Base-by-base conservation (phyloP, 1,140 invertebrate genomes). In the Lamellibrachia luymesi region DNA sequence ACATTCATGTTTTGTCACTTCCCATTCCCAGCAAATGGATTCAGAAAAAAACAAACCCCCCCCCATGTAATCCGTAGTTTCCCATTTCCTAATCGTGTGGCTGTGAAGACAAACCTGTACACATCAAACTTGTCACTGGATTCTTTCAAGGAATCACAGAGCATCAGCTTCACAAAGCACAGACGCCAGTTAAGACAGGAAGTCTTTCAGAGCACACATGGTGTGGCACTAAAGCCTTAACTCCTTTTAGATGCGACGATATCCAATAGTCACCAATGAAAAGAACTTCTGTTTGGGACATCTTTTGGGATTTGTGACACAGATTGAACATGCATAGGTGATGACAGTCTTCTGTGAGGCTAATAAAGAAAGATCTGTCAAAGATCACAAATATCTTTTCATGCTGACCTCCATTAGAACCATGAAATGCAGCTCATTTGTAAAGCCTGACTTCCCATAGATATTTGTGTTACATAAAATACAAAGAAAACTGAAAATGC, bases 21-120 rank as follows among this genome's bases (percentile, higher is more conserved):
- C 64, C 25, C 13, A 22, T 80, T 22, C 1, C 64, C 64, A 80
- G 25, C 64, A 80, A 80, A 80, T 22, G 25, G 25, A 80, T 80
- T 22, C 64, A 80, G 64, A 17, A 8, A 17, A 38, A n/a, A n/a
- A n/a, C n/a, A n/a, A n/a, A n/a, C n/a, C 13, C 13, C 0, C 8
- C 8, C 6, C 64, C 49, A 80, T 22, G 27, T 27, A 49, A n/a
- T 91, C 52, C 27, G 50, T 49, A 50, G 51, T 64, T 90, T 80
- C 51, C 89, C 50, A 22, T 56, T 56, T 2, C 93, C 92, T 94
- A 90, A 91, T 51, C 93, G 90, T 93, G 91, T 13, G 13, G 51
- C 64, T 91, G 27, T 91, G 51, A 90, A 91, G 38, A 92, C 92
- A 27, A 92, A 91, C 50, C 49, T 92, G 56, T 93, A 64, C 22